Evolutionary conservation across 2,113 vertebrate genomes (phyloP).

Genomic region (Forbesichthys agassizii): DNA sequence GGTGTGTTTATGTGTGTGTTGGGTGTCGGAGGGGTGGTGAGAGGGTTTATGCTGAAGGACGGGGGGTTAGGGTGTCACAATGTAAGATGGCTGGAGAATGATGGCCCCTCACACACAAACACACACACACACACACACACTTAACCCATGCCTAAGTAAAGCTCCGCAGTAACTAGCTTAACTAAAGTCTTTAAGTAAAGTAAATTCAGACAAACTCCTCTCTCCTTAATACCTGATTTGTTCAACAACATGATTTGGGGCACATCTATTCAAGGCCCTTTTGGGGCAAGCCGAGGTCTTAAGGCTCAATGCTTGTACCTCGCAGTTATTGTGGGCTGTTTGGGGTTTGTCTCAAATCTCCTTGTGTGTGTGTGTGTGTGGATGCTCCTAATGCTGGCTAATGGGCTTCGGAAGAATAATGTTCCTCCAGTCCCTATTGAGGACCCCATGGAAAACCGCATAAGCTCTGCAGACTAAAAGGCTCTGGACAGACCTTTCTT

Average conservation of each 20-base stretch:
- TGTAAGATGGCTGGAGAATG: constrained; percentile 76
- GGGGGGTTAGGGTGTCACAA: constrained; percentile 73
- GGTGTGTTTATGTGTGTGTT: constrained; percentile 56
- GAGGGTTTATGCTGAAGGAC: constrained; percentile 63
- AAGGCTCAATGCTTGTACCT: constrained; percentile 99
- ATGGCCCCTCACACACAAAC: constrained; percentile 73
- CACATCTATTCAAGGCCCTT: constrained; percentile 91
- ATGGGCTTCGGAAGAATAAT: constrained; percentile 94
- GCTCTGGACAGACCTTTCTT: constrained; percentile 71
- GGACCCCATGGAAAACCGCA: constrained; percentile 73
- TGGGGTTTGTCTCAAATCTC: constrained; percentile 99
- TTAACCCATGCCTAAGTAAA: constrained; percentile 77
- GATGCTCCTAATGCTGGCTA: constrained; percentile 97
- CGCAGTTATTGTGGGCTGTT: constrained; percentile 98
- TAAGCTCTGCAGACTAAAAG: constrained; percentile 74
- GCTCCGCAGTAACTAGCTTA: constrained; percentile 99
- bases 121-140: constrained; percentile 70
- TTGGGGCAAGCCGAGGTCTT: constrained; percentile 92
- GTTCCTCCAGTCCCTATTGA: constrained; percentile 72
- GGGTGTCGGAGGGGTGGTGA: constrained; percentile 44
- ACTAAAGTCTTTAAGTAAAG: constrained; percentile 97
- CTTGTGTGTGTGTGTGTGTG: constrained; percentile 84
- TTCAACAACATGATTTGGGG: constrained; percentile 99
- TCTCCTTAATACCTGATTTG: constrained; percentile 99
- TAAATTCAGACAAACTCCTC: constrained; percentile 99